Evolutionary conservation across 64 coral and sea anemone genomes (phyloP), one percentile per base, ranked within the genome.

Genomic region (Pachyseris speciosa): DNA sequence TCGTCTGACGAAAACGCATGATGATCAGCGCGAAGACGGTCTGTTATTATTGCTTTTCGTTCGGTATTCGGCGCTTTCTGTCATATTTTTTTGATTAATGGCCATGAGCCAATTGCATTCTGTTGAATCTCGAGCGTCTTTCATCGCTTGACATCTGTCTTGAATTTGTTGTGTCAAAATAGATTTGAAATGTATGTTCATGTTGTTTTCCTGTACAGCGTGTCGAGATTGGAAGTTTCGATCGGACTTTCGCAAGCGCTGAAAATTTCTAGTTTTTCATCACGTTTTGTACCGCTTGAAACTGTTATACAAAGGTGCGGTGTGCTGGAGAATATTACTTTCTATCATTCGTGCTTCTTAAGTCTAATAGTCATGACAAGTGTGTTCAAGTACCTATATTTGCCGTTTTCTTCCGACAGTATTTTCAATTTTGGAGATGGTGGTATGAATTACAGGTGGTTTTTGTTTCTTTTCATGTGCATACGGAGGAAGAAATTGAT

Each of bases 81-180:
- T 81, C 33, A 39, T 81, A 31, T 81, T 37, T 57, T n/a, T 81
- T 81, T 81, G 77, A 81, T 81, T 81, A 81, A 81, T 81, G 77
- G 77, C 52, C 33, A 58, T 7, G 52, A 37, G 52, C 77, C 77
- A 81, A 63, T 81, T 61, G 77, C 63, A 40, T 81, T 81, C 77
- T 63, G 77, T 60, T 81, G 77, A 81, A 81, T 81, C 52, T 81
- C 49, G 24, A 55, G 55, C 48, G 32, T 57, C 48, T 81, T 40
- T 59, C 32, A 11, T 40, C 20, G 53, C 36, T 19, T 39, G 34
- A 58, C 77, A 81, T 81, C 30, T 81, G 77, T 31, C 55, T 81
- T 40, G 22, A 40, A 60, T 81, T 81, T 63, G 32, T 20, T 17
- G 5, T n/a, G 44, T 34, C 15, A 63, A 81, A 81, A 33, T 61